These are phyloP conservation scores for Ethmia dodecea DNA, from an alignment of 2,888 invertebrate species.

Conservation along the genomic window DNA sequence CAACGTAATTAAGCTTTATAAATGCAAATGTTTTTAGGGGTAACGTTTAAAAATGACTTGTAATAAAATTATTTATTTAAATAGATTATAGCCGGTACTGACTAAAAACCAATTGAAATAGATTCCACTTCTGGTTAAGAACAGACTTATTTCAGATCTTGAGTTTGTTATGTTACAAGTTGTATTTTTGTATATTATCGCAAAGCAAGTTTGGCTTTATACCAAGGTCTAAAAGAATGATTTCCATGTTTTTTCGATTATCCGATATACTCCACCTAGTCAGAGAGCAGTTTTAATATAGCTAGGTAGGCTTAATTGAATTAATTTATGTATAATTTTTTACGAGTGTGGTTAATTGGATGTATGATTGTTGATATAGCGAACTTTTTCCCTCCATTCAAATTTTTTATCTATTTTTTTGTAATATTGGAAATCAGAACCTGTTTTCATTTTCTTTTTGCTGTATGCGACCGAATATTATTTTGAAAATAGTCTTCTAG, in stretches of 20 bases:
- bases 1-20: too few species aligned
- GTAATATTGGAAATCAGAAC: slow-evolving; percentile 19
- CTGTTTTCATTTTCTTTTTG: slow-evolving; percentile 15
- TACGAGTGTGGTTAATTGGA: slow-evolving; percentile 53
- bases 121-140: too few species aligned
- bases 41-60: too few species aligned
- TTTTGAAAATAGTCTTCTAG: slow-evolving; percentile 21
- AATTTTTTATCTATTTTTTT: slow-evolving; percentile 21
- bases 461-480: slow-evolving; percentile 36
- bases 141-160: too few species aligned
- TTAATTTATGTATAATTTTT: slow-evolving; percentile 53
- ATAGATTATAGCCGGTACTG: too few species aligned
- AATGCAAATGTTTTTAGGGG: too few species aligned
- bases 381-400: slow-evolving; percentile 20
- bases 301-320: slow-evolving; percentile 52
- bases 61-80: too few species aligned
- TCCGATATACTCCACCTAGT: slow-evolving; percentile 64
- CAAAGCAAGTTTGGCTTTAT: slow-evolving; percentile 6
- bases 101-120: too few species aligned
- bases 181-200: too few species aligned
- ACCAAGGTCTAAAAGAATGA: slow-evolving; percentile 4
- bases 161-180: too few species aligned
- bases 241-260: slow-evolving; percentile 24
- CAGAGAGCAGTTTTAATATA: slow-evolving; percentile 67
- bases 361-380: slow-evolving; percentile 57